phyloP scores from a whole-genome alignment of 2,888 invertebrate genomes.

The Nomada fabriciana region DNA sequence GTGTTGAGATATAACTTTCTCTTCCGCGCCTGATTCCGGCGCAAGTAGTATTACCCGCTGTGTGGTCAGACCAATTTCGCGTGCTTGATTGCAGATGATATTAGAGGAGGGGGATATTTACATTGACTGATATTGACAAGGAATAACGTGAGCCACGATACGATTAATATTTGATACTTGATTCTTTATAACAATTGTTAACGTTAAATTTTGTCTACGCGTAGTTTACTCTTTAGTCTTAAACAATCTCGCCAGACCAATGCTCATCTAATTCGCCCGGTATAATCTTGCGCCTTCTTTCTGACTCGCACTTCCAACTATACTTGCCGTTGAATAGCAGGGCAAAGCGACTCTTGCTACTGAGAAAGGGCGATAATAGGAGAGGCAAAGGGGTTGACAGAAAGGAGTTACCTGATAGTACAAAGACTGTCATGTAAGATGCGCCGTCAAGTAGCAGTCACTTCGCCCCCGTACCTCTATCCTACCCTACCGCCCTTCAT shows the following conservation, averaged over 20 bases:
- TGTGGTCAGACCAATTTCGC: neutral
- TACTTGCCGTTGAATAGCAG: constrained; percentile 23
- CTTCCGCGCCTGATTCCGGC: neutral
- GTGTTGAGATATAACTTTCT: neutral
- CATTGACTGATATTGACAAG: neutral
- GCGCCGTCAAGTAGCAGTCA: constrained; percentile 75
- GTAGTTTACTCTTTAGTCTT: neutral
- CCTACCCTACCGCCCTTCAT: constrained; percentile 56
- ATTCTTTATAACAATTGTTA: neutral
- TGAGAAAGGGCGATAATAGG: constrained; percentile 49
- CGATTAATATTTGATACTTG: neutral
- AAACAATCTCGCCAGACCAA: constrained; percentile 58
- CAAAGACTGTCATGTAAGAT: constrained; percentile 80
- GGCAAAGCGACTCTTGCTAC: constrained; percentile 44
- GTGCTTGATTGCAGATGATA: neutral
- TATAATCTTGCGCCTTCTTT: constrained; percentile 19
- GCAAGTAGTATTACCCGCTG: neutral
- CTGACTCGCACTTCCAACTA: neutral
- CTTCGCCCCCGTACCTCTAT: constrained; percentile 64
- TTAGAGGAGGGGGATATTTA: neutral
- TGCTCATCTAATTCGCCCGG: constrained; percentile 61
- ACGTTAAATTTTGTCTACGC: neutral
- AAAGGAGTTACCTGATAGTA: constrained; percentile 80
- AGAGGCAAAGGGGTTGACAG: constrained; percentile 70
- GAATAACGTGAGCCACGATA: neutral